Evolutionary conservation across 2,113 vertebrate species (phyloP).

Genomic region (Acanthisitta chloris): DNA sequence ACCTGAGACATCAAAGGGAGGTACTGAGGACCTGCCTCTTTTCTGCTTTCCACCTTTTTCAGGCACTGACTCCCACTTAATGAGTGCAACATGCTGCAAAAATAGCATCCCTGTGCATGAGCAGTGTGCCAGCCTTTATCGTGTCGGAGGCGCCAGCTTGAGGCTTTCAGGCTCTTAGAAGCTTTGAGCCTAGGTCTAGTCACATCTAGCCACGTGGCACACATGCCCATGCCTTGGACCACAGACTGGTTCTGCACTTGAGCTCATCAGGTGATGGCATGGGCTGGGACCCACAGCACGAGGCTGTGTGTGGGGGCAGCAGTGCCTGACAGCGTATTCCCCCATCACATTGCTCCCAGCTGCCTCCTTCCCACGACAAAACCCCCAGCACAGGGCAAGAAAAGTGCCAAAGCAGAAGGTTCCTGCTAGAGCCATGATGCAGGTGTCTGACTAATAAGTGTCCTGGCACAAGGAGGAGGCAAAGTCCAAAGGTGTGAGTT

Average conservation of each 20-base stretch:
- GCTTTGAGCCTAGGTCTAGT: not conserved
- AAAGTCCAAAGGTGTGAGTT: not conserved
- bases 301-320: not conserved
- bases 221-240: not conserved
- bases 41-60: not conserved
- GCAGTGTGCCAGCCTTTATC: rapidly evolving
- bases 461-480: not conserved
- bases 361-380: not conserved
- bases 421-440: not conserved
- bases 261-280: not conserved
- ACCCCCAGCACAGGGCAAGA: not conserved
- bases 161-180: not conserved
- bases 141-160: rapidly evolving
- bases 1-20: not conserved
- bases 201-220: not conserved
- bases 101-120: not conserved
- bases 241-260: not conserved
- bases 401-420: not conserved
- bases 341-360: not conserved
- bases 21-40: not conserved
- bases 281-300: rapidly evolving
- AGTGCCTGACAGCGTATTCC: not conserved
- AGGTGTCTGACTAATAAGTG: not conserved
- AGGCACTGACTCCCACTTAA: not conserved
- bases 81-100: not conserved